Evolutionary conservation across 30 jellyfish, hydroid and myxozoan genomes (phyloP).

Genomic region (Aurelia aurita complex sp. Pacific): DNA sequence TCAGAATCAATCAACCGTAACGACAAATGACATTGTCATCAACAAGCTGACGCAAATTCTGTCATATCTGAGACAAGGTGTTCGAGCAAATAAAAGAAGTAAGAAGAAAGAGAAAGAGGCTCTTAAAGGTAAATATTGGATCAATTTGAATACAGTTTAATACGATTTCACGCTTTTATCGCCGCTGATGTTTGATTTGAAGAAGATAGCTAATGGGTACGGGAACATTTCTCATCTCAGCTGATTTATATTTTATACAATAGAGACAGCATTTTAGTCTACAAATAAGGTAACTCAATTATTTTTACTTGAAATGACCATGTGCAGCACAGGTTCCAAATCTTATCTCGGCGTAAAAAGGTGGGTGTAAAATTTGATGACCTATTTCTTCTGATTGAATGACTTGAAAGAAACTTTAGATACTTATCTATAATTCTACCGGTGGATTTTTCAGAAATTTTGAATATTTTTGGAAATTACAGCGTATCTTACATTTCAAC

Average conservation of each 20-base stretch:
- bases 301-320: too few relatives aligned
- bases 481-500: too few relatives aligned
- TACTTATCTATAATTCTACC: too few relatives aligned
- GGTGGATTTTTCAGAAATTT: too few relatives aligned
- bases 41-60: constrained; percentile 96
- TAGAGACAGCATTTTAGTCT: background rate
- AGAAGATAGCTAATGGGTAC: background rate
- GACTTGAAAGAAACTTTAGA: too few relatives aligned
- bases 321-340: too few relatives aligned
- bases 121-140: constrained; percentile 57
- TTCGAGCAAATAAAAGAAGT: constrained; percentile 81
- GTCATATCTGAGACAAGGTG: constrained; percentile 98
- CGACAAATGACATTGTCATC: constrained; percentile 98
- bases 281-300: too few relatives aligned
- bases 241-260: background rate
- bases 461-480: too few relatives aligned
- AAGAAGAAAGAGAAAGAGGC: constrained; percentile 94
- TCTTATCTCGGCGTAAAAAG: too few relatives aligned
- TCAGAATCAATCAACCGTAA: constrained; percentile 93
- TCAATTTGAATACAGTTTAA: background rate
- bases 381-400: too few relatives aligned
- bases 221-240: background rate
- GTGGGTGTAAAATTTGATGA: too few relatives aligned
- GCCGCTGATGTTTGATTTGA: background rate
- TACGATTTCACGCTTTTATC: background rate